Evolutionary conservation across 2,113 vertebrate species (phyloP), one percentile per base, ranked within the genome.

Genomic region (Speoplatyrhinus poulsoni): DNA sequence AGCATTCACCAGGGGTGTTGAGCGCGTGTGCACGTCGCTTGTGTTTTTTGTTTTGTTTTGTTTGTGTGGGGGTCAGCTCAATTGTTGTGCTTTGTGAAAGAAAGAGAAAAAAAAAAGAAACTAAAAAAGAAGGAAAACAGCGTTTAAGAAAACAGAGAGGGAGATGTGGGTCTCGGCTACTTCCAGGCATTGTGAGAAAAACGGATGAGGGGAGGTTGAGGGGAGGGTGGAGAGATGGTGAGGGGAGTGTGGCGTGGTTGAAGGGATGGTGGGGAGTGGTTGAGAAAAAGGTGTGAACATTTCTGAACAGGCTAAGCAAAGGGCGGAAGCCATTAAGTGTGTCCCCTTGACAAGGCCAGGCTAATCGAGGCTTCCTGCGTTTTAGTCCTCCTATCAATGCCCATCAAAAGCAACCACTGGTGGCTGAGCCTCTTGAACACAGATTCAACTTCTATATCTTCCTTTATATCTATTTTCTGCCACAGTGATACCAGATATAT

Each of bases 141-240:
- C 70, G 46, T 83, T 79, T 84, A 89, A 82, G 85, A 92, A 92
- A 90, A 89, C 83, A 87, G 69, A 82, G 85, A 84, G 76, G 82
- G 85, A 89, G 85, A 88, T 90, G 86, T 87, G 56, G 89, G 90
- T 93, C 91, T 92, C 80, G 72, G 90, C 89, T 65, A 89, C 88
- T 88, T 92, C 92, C 89, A 90, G 92, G 92, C 80, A 92, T 93
- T 94, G 94, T 95, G 62, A 88, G 83, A 90, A 58, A 61, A 87
- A 87, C 92, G 88, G 91, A 87, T 87, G 86, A 79, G 75, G 70
- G 71, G 85, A 87, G 75, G 8, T 7, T 26, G 2, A 26, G 26
- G 26, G 26, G 26, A 2, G 17, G 50, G 50, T 13, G 50, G 49
- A 50, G 49, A 2, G 13, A 26, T 26, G 26, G 26, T 26, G 49